A percentile compares a stretch with the other conserved stretches of the same genome.
Evolutionary conservation across 2,797 vertebrate genomes (phyloP).

Genomic region (Etheostoma nigrum): DNA sequence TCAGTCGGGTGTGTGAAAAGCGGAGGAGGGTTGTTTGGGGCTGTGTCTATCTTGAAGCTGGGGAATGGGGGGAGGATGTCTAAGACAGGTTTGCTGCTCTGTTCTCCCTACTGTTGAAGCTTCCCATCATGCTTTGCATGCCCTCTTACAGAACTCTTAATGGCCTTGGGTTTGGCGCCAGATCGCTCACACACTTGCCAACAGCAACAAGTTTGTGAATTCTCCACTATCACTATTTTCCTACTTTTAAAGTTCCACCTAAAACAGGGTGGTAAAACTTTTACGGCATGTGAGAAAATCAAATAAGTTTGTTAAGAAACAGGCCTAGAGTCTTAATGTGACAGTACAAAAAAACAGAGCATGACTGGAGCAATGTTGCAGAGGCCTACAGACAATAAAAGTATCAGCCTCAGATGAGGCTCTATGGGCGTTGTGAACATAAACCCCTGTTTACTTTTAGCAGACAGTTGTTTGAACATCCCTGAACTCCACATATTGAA

Average conservation of each 20-base stretch:
- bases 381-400: constrained; percentile 58
- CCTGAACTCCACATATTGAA: constrained; percentile 64
- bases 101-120: constrained; percentile 56
- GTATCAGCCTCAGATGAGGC: constrained; percentile 62
- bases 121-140: constrained; percentile 81
- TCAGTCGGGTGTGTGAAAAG: constrained; percentile 78
- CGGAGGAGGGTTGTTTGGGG: constrained; percentile 77
- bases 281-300: constrained; percentile 34
- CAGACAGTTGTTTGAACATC: constrained; percentile 61
- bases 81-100: constrained; percentile 66
- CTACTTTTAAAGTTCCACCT: constrained; percentile 46
- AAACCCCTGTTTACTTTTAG: constrained; percentile 56
- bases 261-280: constrained; percentile 46
- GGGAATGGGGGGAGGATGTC: constrained; percentile 24
- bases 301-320: constrained; percentile 31
- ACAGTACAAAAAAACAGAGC: constrained; percentile 54
- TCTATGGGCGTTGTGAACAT: constrained; percentile 40
- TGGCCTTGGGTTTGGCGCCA: constrained; percentile 72
- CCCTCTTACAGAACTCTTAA: constrained; percentile 76
- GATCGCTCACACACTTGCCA: constrained; percentile 74
- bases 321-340: constrained; percentile 51
- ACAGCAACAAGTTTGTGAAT: constrained; percentile 65
- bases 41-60: constrained; percentile 52
- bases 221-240: constrained; percentile 63
- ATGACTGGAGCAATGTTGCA: constrained; percentile 16